A percentile compares a stretch with the other conserved stretches of the same genome.
phyloP scores from a whole-genome alignment of 2,113 vertebrate species.

The Pycnonotus jocosus region DNA sequence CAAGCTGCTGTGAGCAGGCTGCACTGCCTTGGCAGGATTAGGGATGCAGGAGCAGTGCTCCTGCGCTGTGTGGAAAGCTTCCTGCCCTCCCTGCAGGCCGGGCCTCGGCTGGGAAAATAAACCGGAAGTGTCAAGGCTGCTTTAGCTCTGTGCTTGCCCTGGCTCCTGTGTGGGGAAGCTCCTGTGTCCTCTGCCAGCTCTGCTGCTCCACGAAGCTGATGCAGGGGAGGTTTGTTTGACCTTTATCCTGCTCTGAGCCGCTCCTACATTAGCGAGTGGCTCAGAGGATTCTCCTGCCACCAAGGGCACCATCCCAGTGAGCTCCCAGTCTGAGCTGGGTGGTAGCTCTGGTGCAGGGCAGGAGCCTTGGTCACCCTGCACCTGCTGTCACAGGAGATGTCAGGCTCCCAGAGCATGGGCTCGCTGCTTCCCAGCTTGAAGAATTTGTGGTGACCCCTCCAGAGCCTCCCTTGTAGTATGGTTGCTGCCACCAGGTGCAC shows the following conservation, averaged over 20 bases:
- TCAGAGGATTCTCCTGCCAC: neutral
- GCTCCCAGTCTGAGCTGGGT: neutral
- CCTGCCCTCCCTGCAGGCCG: neutral
- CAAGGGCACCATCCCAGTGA: neutral
- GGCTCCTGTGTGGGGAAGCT: neutral
- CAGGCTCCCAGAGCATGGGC: neutral
- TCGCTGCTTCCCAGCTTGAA: rapidly evolving
- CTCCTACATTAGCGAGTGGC: rapidly evolving
- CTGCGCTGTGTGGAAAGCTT: neutral
- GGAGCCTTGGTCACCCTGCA: neutral
- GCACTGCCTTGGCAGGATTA: neutral
- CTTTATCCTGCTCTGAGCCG: neutral
- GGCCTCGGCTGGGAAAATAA: neutral
- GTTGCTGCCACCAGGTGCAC: neutral
- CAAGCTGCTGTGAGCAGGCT: neutral
- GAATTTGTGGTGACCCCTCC: neutral
- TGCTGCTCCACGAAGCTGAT: rapidly evolving
- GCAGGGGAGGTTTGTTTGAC: neutral
- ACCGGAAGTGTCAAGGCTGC: rapidly evolving
- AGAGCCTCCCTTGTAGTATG: neutral
- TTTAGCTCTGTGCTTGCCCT: neutral
- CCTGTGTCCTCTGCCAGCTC: neutral
- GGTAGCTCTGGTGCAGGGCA: neutral
- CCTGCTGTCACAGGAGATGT: neutral
- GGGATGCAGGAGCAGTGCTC: neutral